These are phyloP conservation scores for Monochamus saltuarius DNA, from an alignment of 1,140 invertebrate genomes.

Conservation along the genomic window DNA sequence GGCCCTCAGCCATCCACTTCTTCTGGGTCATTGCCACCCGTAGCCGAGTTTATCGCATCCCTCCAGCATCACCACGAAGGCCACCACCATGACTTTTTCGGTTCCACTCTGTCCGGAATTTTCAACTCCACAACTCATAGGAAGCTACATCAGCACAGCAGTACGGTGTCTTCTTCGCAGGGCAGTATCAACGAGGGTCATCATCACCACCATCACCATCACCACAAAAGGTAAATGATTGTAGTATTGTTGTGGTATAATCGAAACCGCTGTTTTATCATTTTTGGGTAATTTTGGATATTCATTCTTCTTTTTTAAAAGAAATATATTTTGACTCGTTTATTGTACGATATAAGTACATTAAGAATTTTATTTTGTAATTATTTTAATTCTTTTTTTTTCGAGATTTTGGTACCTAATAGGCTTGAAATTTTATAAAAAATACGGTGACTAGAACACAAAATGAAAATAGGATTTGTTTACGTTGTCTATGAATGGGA, in stretches of 20 bases:
- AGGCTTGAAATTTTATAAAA: too few relatives aligned
- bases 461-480: too few relatives aligned
- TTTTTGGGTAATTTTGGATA: too few relatives aligned
- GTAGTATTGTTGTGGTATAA: not conserved
- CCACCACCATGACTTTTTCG: conserved; percentile 54
- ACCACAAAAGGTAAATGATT: conserved; percentile 39
- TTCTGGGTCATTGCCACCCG: conserved; percentile 64
- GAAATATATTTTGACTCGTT: too few relatives aligned
- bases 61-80: conserved; percentile 60
- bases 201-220: conserved; percentile 33
- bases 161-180: conserved; percentile 50
- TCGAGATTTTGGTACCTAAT: too few relatives aligned
- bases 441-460: too few relatives aligned
- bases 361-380: too few relatives aligned
- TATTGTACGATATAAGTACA: too few relatives aligned
- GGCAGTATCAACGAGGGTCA: conserved; percentile 50
- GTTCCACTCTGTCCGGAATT: conserved; percentile 55
- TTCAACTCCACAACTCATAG: conserved; percentile 50
- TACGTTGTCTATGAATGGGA: too few relatives aligned
- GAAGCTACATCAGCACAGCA: conserved; percentile 47
- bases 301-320: too few relatives aligned
- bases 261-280: too few relatives aligned
- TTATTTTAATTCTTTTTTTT: too few relatives aligned
- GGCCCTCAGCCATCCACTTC: conserved; percentile 64
- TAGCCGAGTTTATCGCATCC: conserved; percentile 73